Conservation (phyloP, 1,140 invertebrate species). For the Chrysomallon squamiferum region DNA sequence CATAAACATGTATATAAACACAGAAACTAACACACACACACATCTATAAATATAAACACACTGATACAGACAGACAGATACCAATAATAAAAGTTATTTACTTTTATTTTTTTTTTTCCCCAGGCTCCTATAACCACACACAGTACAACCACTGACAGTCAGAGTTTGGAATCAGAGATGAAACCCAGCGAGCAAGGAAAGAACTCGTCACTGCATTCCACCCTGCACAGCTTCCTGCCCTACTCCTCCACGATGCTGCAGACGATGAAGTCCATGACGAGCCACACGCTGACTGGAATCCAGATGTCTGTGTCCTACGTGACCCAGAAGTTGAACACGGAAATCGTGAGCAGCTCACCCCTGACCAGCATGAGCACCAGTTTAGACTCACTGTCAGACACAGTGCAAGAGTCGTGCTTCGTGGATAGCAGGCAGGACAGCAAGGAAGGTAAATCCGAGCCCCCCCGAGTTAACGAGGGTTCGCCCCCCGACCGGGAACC, state of each 20-base stretch:
- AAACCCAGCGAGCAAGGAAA: too few species aligned
- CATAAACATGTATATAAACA: too few species aligned
- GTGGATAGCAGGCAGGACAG: neutral
- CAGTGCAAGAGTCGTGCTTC: neutral
- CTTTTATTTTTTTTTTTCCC: too few species aligned
- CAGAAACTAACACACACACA: too few species aligned
- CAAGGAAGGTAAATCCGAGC: neutral
- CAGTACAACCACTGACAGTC: too few species aligned
- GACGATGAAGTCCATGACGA: slow-evolving; percentile 45
- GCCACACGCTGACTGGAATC: slow-evolving; percentile 40
- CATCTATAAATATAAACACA: too few species aligned
- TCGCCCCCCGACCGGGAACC: neutral
- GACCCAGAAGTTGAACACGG: slow-evolving; percentile 10
- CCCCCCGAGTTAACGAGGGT: neutral
- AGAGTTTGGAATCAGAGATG: neutral
- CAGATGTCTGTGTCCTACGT: slow-evolving; percentile 21
- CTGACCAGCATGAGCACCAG: too few species aligned
- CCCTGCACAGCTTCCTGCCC: slow-evolving; percentile 68
- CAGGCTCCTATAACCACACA: too few species aligned
- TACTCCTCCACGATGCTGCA: slow-evolving; percentile 49
- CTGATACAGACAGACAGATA: too few species aligned
- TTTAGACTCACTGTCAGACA: neutral
- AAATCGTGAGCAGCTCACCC: neutral
- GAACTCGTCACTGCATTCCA: too few species aligned
- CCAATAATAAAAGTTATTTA: too few species aligned